Conservation (phyloP, 2,113 vertebrate genomes). For the Fregata magnificens region DNA sequence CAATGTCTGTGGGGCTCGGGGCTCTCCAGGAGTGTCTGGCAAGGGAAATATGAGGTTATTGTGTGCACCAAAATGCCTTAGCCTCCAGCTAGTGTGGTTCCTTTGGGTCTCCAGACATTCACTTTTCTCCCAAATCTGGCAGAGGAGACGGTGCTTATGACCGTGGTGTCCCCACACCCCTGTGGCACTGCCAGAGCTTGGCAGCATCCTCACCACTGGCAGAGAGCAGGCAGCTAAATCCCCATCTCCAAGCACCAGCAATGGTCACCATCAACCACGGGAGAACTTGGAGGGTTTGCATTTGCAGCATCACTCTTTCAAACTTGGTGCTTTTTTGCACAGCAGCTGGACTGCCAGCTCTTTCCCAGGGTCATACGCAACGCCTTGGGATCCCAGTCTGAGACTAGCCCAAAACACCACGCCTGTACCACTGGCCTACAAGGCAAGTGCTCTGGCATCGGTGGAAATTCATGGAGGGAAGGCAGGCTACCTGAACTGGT, state of each 20-base stretch:
- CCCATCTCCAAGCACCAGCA: background rate
- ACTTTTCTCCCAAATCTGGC: background rate
- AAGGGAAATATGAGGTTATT: background rate
- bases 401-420: background rate
- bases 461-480: accelerated
- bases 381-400: background rate
- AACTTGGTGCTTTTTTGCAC: background rate
- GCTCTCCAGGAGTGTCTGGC: background rate
- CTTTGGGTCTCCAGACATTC: background rate
- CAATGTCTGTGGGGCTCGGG: accelerated
- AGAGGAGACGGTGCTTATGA: background rate
- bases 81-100: background rate
- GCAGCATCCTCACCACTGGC: accelerated
- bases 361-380: accelerated
- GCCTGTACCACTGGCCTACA: background rate
- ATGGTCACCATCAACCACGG: accelerated
- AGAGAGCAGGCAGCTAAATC: background rate
- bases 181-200: background rate
- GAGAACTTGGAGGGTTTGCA: background rate
- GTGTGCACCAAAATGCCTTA: background rate
- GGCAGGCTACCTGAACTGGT: background rate
- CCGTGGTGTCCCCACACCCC: accelerated
- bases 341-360: background rate
- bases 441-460: background rate
- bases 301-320: background rate